Percentiles rank a stretch among this genome's conserved stretches.
phyloP scores from a whole-genome alignment of 2,797 vertebrate genomes.

The Enteromius radiatus region DNA sequence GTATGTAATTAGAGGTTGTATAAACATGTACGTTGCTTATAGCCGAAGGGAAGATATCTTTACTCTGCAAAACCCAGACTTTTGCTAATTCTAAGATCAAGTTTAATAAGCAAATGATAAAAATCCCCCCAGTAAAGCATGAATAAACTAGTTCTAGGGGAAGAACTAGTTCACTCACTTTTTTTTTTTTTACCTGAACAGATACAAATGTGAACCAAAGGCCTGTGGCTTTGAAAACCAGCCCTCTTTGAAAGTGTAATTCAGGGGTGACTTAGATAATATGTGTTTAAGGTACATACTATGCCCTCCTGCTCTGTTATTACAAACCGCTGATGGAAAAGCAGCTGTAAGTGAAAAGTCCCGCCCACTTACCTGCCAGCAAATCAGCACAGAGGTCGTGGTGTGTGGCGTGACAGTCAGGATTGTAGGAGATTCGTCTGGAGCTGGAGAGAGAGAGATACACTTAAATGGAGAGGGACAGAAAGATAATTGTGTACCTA shows the following conservation, averaged over 20 bases:
- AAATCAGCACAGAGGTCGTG: constrained; percentile 93
- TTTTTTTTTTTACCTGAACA: not conserved
- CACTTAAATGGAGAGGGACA: not conserved
- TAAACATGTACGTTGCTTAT: constrained; percentile 6
- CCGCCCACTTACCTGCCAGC: constrained; percentile 87
- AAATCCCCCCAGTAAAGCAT: constrained; percentile 17
- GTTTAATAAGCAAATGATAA: not conserved
- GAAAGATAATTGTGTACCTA: not conserved
- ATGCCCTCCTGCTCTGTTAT: constrained; percentile 30
- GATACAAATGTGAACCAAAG: not conserved
- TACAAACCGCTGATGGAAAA: constrained; percentile 37
- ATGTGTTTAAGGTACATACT: constrained; percentile 22
- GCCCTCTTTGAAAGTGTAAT: constrained; percentile 12
- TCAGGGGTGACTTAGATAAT: constrained; percentile 11
- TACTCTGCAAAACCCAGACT: not conserved
- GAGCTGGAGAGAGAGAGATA: constrained; percentile 66
- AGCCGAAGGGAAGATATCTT: not conserved
- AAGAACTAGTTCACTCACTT: constrained; percentile 11
- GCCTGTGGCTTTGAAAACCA: not conserved
- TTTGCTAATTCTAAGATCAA: not conserved
- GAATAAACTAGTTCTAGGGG: constrained; percentile 1
- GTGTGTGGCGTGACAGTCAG: constrained; percentile 93
- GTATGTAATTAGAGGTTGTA: not conserved
- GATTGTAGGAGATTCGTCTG: constrained; percentile 83
- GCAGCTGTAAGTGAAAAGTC: not conserved